Percentiles rank a stretch among this genome's conserved stretches.
Evolutionary conservation across 2,888 invertebrate genomes (phyloP).

Genomic region (Nomada fabriciana): DNA sequence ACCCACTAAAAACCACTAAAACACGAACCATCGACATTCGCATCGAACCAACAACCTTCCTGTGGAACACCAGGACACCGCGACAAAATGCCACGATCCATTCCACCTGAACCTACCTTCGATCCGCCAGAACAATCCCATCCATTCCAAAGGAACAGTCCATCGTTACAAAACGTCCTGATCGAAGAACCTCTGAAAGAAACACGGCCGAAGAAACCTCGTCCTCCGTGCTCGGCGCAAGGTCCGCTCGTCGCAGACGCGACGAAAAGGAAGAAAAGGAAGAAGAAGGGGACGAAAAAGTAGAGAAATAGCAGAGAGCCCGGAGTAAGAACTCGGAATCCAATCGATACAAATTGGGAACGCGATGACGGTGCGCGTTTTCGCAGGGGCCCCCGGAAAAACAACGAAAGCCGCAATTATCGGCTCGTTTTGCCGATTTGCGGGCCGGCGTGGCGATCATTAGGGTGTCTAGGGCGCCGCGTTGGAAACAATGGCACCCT

Average conservation of each 20-base stretch:
- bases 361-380: conserved; percentile 79
- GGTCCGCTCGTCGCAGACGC: not conserved
- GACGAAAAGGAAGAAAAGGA: conserved; percentile 5
- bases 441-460: conserved; percentile 64
- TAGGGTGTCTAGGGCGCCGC: conserved; percentile 58
- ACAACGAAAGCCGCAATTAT: conserved; percentile 80
- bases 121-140: not conserved
- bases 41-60: too few species aligned
- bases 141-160: not conserved
- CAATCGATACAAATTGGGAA: conserved; percentile 81
- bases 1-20: too few species aligned
- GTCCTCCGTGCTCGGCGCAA: too few species aligned
- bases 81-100: conserved; percentile 26
- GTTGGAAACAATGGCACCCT: conserved; percentile 76
- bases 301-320: conserved; percentile 12
- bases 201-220: too few species aligned
- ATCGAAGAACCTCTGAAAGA: too few species aligned
- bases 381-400: conserved; percentile 62
- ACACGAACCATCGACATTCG: not conserved
- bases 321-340: conserved; percentile 63
- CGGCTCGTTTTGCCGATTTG: conserved; percentile 77
- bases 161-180: conserved; percentile 25
- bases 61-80: not conserved
- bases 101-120: conserved; percentile 1
- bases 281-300: not conserved